Conservation (phyloP, 2,797 vertebrate genomes). For the Poecilia gillii region DNA sequence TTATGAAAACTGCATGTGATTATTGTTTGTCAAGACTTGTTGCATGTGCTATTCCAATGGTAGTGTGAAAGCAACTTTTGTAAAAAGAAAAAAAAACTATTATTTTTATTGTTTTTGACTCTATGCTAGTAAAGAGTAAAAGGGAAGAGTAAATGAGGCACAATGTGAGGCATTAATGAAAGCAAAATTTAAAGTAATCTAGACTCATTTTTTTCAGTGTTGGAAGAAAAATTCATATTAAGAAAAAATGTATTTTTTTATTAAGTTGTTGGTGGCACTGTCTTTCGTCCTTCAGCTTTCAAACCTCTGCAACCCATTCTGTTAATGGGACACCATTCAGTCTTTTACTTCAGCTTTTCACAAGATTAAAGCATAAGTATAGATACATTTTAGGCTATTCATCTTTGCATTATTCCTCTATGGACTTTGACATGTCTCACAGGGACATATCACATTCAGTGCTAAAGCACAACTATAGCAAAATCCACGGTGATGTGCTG, state of each 20-base stretch:
- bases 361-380: not conserved
- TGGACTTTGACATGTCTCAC: not conserved
- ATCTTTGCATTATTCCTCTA: not conserved
- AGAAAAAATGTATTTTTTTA: not conserved
- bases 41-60: not conserved
- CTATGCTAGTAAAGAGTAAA: not conserved
- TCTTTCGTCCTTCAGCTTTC: not conserved
- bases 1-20: not conserved
- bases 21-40: not conserved
- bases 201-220: too few species aligned
- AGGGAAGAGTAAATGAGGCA: not conserved
- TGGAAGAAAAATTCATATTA: not conserved
- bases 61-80: not conserved
- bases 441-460: not conserved
- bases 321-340: not conserved
- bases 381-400: not conserved
- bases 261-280: not conserved
- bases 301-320: not conserved
- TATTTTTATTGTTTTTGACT: not conserved
- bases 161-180: not conserved
- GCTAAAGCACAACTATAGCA: not conserved
- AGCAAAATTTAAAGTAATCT: not conserved
- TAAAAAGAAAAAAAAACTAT: not conserved
- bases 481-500: not conserved
- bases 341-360: not conserved